A percentile compares a stretch with the other conserved stretches of the same genome.
Evolutionary conservation across 2,797 vertebrate genomes (phyloP).

Genomic region (Myoxocephalus aenaeus): DNA sequence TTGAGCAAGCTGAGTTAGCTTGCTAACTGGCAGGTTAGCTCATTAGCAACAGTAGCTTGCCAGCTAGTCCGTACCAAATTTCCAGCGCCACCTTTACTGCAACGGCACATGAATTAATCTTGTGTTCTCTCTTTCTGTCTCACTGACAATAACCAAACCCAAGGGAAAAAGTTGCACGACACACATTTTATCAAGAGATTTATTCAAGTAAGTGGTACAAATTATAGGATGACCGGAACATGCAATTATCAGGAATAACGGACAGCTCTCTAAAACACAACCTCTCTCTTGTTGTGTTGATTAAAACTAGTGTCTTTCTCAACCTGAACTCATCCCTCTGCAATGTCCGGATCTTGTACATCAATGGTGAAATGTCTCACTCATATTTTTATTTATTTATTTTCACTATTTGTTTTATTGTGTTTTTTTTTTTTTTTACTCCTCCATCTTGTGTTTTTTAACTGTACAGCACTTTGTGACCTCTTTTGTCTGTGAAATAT

Average conservation of each 20-base stretch:
- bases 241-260: background rate
- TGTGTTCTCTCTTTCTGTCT: background rate
- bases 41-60: background rate
- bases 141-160: background rate
- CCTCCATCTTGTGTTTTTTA: too few relatives aligned
- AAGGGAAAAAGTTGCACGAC: background rate
- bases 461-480: too few relatives aligned
- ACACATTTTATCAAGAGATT: background rate
- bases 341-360: background rate
- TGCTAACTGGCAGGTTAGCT: background rate
- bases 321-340: background rate
- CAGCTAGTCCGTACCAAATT: background rate
- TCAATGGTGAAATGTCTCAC: slow-evolving; percentile 18
- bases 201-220: background rate
- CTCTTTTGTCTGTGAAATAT: too few relatives aligned
- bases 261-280: background rate
- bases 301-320: background rate
- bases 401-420: too few relatives aligned
- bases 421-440: too few relatives aligned
- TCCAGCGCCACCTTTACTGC: background rate
- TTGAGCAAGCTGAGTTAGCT: background rate
- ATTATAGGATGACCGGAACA: background rate
- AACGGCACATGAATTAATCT: background rate
- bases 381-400: background rate
- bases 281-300: background rate